Conservation (phyloP, 2,113 vertebrate genomes). For the Rhabdornis inornatus region DNA sequence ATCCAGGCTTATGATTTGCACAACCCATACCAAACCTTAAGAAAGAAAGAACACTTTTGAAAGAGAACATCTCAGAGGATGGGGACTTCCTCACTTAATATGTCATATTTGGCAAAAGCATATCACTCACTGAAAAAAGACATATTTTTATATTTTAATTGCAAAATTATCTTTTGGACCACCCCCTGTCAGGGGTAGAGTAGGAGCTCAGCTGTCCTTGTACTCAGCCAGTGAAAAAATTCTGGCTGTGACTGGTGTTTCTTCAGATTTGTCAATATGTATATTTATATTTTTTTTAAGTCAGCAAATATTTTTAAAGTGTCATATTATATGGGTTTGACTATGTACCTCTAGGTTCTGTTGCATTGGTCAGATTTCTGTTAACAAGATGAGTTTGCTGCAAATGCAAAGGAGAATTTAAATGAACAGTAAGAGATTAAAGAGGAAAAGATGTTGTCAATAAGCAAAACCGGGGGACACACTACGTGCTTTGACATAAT, state of each 20-base stretch:
- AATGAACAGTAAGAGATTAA: not conserved
- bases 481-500: not conserved
- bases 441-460: not conserved
- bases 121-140: not conserved
- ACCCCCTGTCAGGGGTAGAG: fast-evolving
- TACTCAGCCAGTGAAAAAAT: not conserved
- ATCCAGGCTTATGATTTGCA: not conserved
- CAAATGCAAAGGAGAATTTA: not conserved
- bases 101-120: not conserved
- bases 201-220: not conserved
- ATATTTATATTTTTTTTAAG: not conserved
- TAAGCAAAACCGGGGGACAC: not conserved
- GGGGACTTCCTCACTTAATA: not conserved
- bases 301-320: not conserved
- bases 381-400: not conserved
- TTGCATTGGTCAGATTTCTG: not conserved
- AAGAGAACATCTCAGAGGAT: not conserved
- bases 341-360: not conserved
- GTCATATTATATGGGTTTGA: fast-evolving
- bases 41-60: not conserved
- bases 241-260: not conserved
- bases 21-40: not conserved
- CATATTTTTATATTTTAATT: not conserved
- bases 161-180: not conserved
- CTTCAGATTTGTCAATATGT: not conserved